phyloP scores from a whole-genome alignment of 64 coral and sea anemone species.

The Anthopleura sola region DNA sequence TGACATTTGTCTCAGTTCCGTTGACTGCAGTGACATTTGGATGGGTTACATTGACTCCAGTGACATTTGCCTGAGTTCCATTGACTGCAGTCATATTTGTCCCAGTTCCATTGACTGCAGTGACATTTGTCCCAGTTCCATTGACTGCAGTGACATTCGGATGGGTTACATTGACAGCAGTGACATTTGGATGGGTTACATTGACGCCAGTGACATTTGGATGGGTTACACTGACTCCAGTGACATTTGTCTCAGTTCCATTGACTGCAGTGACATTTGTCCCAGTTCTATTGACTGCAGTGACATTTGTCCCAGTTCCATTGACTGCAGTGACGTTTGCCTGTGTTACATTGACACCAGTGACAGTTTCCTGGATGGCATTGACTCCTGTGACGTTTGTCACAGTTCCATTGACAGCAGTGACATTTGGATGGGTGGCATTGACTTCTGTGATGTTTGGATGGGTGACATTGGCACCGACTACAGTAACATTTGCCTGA shows the following conservation, averaged over 20 bases:
- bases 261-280: neutral
- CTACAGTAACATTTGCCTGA: neutral
- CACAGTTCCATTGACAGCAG: neutral
- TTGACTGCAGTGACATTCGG: neutral
- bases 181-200: neutral
- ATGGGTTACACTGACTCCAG: no score
- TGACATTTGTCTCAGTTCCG: neutral
- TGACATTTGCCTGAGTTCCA: slow-evolving; percentile 1
- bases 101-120: neutral
- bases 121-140: slow-evolving; percentile 5
- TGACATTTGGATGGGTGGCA: neutral
- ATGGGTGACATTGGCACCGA: neutral
- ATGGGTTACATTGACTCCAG: neutral
- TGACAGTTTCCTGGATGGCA: neutral
- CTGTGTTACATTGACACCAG: neutral
- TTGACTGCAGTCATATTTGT: neutral
- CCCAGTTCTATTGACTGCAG: neutral
- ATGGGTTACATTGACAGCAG: no score
- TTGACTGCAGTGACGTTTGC: neutral
- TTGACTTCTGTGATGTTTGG: neutral
- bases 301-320: neutral
- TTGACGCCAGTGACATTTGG: neutral
- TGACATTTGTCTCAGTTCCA: neutral
- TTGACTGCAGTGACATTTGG: neutral
- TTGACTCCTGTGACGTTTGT: neutral